Percentiles rank a stretch among this genome's conserved stretches.
phyloP scores from a whole-genome alignment of 1,140 invertebrate species.

The Pomacea maculata region DNA sequence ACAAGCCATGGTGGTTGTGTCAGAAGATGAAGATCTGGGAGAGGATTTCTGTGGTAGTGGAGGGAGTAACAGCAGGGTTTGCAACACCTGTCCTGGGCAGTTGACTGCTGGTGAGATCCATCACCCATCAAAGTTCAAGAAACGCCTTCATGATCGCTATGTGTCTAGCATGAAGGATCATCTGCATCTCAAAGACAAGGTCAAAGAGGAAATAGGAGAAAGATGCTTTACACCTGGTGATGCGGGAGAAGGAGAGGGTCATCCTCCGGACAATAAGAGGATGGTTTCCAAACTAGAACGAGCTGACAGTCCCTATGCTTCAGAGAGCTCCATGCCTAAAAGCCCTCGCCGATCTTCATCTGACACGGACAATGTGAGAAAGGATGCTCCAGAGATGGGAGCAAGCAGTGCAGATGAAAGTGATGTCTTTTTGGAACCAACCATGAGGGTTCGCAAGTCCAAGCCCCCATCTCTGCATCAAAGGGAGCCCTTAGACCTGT shows the following conservation, averaged over 20 bases:
- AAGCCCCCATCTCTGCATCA: constrained; percentile 28
- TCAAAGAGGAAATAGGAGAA: constrained; percentile 20
- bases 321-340: constrained; percentile 20
- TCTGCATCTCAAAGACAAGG: background rate
- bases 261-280: constrained; percentile 7
- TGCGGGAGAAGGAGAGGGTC: background rate
- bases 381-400: constrained; percentile 26
- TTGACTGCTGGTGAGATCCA: constrained; percentile 6
- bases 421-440: constrained; percentile 44
- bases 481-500: constrained; percentile 39
- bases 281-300: constrained; percentile 23
- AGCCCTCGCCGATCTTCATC: constrained; percentile 27
- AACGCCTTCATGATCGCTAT: constrained; percentile 41
- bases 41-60: constrained; percentile 13
- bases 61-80: background rate
- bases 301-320: constrained; percentile 14
- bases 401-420: constrained; percentile 37
- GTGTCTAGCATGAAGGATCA: constrained; percentile 30
- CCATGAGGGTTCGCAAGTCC: constrained; percentile 15
- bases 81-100: background rate
- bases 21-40: constrained; percentile 9
- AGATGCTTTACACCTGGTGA: background rate
- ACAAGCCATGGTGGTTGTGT: constrained; percentile 10
- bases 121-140: constrained; percentile 41
- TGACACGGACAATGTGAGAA: constrained; percentile 27